Percentiles rank a stretch among this genome's conserved stretches.
Conservation (phyloP, 2,113 vertebrate species). For the Aspidoscelis tigris region DNA sequence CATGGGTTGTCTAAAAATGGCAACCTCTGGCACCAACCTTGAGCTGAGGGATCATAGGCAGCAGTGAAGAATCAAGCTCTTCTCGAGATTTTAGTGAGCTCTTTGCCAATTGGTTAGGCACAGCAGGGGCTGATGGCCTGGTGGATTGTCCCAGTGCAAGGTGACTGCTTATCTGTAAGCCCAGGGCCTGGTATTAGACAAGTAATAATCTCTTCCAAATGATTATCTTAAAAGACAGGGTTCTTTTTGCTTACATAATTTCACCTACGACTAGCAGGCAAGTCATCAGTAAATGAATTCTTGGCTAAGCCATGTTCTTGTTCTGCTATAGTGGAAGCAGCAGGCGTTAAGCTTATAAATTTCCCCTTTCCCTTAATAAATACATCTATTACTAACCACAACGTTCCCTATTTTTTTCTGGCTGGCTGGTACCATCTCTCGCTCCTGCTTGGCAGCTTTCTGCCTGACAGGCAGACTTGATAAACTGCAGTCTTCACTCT, state of each 20-base stretch:
- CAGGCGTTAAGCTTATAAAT: constrained; percentile 66
- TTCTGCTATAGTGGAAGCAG: constrained; percentile 49
- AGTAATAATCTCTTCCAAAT: constrained; percentile 1
- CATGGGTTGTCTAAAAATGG: no score
- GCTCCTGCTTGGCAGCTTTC: constrained; percentile 24
- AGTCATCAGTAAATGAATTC: constrained; percentile 67
- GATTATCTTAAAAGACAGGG: constrained; percentile 27
- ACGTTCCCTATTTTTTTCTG: constrained; percentile 35
- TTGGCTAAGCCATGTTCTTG: constrained; percentile 62
- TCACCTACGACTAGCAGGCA: constrained; percentile 65
- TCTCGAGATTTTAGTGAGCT: no score
- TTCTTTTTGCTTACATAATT: constrained; percentile 42
- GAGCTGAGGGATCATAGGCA: background rate
- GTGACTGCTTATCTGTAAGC: background rate
- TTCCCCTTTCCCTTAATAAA: constrained; percentile 64
- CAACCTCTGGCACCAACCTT: no score
- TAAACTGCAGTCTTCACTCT: constrained; percentile 41
- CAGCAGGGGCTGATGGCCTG: background rate
- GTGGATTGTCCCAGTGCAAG: background rate
- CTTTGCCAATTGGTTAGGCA: background rate
- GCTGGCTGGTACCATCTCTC: constrained; percentile 48
- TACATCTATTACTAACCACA: constrained; percentile 60
- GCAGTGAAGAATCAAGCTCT: background rate
- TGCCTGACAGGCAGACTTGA: constrained; percentile 52
- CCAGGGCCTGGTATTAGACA: accelerated